Base-by-base conservation (phyloP, 2,113 vertebrate genomes). In the Rana temporaria region DNA sequence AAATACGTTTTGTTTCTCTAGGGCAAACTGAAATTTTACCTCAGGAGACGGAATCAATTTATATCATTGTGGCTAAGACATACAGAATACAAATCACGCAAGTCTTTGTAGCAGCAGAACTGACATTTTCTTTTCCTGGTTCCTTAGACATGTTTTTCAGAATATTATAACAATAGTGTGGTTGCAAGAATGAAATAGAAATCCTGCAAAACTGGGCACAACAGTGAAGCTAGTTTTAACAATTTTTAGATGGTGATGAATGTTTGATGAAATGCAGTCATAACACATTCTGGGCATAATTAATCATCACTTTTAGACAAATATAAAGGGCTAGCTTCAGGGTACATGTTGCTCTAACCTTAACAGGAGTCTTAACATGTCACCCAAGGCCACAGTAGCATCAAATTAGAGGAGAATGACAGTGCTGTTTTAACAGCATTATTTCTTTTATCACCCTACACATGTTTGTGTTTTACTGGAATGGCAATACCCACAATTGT, bases 11-110 rank as follows among this genome's bases (percentile, higher is more conserved):
- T 76, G 81, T 83, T 75, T 83, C 81, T 83, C 81, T 83, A 60
- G 72, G 72, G 81, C 55, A n/a, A 83, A 53, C 81, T 83, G 72
- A 83, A 83, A 76, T 83, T 67, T 76, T 83, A 76, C 72, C 71
- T 83, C 81, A 76, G 81, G 81, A 83, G 71, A 83, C 57, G 81
- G 81, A 83, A 75, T 83, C 81, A 83, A 76, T 83, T 83, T 75
- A 83, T 83, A 76, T 76, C 62, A 83, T 76, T 76, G 63, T 65
- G 24, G 72, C 63, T 83, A 75, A 83, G 62, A 55, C 63, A 68
- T 83, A 60, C 72, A 68, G 81, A 59, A 83, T 76, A 83, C 81
- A 83, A 68, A 83, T 83, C 71, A 67, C 32, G 66, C 70, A 38
- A 55, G 72, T 59, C 80, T 82, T 82, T 82, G 71, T 82, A 82